Conservation (phyloP, 2,797 vertebrate species). For the Botia almorhae region DNA sequence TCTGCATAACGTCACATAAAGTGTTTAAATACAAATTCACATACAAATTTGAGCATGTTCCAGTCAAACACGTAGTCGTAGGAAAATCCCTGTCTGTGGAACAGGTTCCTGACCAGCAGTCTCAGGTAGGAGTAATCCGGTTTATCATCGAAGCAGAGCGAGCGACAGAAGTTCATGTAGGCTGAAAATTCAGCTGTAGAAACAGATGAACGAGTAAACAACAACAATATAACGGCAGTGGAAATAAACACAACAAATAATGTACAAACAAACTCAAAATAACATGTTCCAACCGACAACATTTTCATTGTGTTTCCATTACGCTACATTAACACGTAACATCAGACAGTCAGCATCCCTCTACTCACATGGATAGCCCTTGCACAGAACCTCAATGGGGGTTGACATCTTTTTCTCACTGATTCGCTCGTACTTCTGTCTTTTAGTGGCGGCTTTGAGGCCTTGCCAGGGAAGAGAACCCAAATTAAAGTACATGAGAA, state of each 20-base stretch:
- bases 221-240: neutral
- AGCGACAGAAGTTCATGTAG: constrained; percentile 97
- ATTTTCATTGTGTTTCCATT: neutral
- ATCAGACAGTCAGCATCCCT: neutral
- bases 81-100: constrained; percentile 97
- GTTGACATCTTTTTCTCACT: constrained; percentile 99
- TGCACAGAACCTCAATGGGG: constrained; percentile 94
- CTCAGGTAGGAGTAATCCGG: constrained; percentile 96
- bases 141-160: constrained; percentile 94
- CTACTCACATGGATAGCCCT: constrained; percentile 93
- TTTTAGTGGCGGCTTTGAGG: constrained; percentile 95
- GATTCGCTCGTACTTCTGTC: constrained; percentile 96
- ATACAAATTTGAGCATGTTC: constrained; percentile 99
- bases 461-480: constrained; percentile 97
- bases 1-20: too few relatives aligned
- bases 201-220: constrained; percentile 2
- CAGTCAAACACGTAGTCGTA: constrained; percentile 98
- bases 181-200: constrained; percentile 92
- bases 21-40: constrained; percentile 45
- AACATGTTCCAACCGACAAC: neutral
- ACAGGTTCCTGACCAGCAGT: constrained; percentile 97
- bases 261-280: neutral
- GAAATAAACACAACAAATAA: neutral
- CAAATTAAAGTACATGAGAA: constrained; percentile 98
- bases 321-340: too few relatives aligned